Base-by-base conservation (phyloP, 2,113 vertebrate species). In the Pica pica region DNA sequence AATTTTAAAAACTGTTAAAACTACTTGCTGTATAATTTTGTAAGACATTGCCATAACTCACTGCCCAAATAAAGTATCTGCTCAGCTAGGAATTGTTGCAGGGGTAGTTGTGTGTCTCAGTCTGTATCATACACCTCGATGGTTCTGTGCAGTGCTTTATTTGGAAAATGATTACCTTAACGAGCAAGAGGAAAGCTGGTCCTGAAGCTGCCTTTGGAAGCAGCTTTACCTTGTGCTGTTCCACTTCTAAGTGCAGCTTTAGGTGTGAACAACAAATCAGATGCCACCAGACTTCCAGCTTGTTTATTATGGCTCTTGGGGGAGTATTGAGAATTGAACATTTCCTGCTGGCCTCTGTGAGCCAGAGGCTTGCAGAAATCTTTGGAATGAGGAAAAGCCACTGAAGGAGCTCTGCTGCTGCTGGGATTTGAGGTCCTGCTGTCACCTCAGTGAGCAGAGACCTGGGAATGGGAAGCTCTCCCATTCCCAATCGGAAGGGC, bases 401-500 rank as follows among this genome's bases (percentile, higher is more conserved):
- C 8, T 39, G 65, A 7, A 18, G 11, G 50, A 84, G 50, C 46
- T 61, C 24, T 80, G 59, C n/a, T 61, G 46, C 56, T 71, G 15
- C 53, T 68, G 56, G 35, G 23, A 1, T 28, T 39, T 33, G 20
- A 81, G 76, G 26, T 41, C 14, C 41, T 88, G 0, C 49, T 56
- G 53, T 56, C 44, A 13, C 50, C 83, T 31, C 7, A 22, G 5
- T 3, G 20, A 21, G 12, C 9, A 33, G 31, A 60, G 22, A 28
- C 4, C 23, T 65, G 44, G 49, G 39, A n/a, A 31, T 2, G 5
- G 49, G 65, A 44, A 15, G 41, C 67, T 69, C 59, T 83, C 2
- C 0, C 33, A 2, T 23, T 60, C n/a, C 41, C 46, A 18, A 0
- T 20, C 3, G 7, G 35, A 68, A 35, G 41, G 33, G 23, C 20